These are phyloP conservation scores for Megaustenia siamemsis DNA, from an alignment of 2,888 invertebrate species.

Conservation along the genomic window DNA sequence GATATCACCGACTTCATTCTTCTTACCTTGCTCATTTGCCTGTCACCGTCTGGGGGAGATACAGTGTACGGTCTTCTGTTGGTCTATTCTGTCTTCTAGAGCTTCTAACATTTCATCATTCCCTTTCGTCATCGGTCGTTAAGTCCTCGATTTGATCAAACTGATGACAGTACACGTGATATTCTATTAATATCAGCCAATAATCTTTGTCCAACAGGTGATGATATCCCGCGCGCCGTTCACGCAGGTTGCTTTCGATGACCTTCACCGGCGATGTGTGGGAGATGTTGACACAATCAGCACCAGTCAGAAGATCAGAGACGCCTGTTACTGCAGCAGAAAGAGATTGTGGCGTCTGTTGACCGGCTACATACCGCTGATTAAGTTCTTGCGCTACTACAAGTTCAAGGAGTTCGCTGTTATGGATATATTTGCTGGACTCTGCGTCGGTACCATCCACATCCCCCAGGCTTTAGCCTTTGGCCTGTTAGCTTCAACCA, in stretches of 20 bases:
- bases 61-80: too few relatives aligned
- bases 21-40: too few relatives aligned
- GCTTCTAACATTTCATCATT: too few relatives aligned
- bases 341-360: slow-evolving; percentile 67
- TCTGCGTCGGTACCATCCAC: slow-evolving; percentile 77
- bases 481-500: slow-evolving; percentile 71
- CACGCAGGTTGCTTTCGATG: slow-evolving; percentile 68
- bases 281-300: slow-evolving; percentile 26
- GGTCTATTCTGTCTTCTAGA: too few relatives aligned
- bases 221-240: slow-evolving; percentile 13
- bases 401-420: slow-evolving; percentile 69
- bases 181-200: too few relatives aligned
- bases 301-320: slow-evolving; percentile 57
- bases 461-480: slow-evolving; percentile 77
- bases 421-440: slow-evolving; percentile 74
- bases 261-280: slow-evolving; percentile 63
- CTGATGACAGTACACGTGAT: too few relatives aligned
- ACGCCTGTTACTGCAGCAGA: slow-evolving; percentile 64
- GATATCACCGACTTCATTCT: too few relatives aligned
- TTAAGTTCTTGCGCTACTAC: slow-evolving; percentile 71
- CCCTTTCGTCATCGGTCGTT: too few relatives aligned
- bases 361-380: slow-evolving; percentile 68
- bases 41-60: too few relatives aligned
- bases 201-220: neutral
- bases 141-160: too few relatives aligned